Base-by-base conservation (phyloP, 2,113 vertebrate genomes). In the Gobius niger region DNA sequence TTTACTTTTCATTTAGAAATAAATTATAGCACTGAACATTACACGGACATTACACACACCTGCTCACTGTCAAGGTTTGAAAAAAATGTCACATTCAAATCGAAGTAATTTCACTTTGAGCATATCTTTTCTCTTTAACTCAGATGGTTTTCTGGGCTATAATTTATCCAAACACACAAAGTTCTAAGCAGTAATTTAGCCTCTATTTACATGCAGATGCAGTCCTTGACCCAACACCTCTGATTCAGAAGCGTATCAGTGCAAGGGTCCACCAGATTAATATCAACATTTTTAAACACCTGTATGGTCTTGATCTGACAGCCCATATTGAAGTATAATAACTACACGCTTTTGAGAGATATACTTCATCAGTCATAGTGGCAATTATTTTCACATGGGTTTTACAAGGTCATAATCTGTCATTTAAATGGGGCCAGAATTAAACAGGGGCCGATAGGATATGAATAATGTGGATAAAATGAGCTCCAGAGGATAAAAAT, bases 361-460 rank as follows among this genome's bases (percentile, higher is more conserved):
- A 75, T 16, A 57, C 41, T 18, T 73, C 54, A 80, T 76, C 61
- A 60, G 13, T 61, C 72, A 78, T 9, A 34, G 19, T 5, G 12
- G 34, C 68, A 63, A 46, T 81, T 68, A 76, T 70, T 42, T 76
- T 47, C 67, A 61, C 60, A 47, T 76, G 51, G 34, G 18, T 65
- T 73, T 50, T 70, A 52, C 60, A 73, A 77, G 70, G 75, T 74
- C 65, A 61, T 49, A 68, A 71, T 75, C 68, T 15, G 47, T 83
- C 68, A 71, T 72, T 68, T 67, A 66, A 78, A 79, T 56, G 46
- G 46, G 60, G 67, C 15, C 12, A 1, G 40, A 9, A 7, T 18
- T 40, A 24, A 13, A 24, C 8, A 67, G 47, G 4, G 7, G 49
- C 56, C n/a, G 63, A 76, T 62, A 52, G 14, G 63, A 56, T 13